phyloP scores from a whole-genome alignment of 2,113 vertebrate species.

The Phocoena sinus region DNA sequence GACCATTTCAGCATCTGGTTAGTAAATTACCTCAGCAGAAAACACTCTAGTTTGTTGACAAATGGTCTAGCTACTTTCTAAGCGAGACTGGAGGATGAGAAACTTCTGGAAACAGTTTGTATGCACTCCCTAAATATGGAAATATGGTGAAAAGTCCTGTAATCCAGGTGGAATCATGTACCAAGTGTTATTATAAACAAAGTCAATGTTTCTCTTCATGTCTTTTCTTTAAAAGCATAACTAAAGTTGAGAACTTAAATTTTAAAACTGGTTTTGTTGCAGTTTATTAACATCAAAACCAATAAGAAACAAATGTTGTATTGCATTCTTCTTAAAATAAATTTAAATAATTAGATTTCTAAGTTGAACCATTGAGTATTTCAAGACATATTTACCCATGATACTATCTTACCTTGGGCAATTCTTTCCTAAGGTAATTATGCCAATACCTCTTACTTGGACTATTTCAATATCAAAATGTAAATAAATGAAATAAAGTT shows the following conservation, averaged over 20 bases:
- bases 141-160: constrained; percentile 39
- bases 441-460: not conserved
- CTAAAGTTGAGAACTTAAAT: not conserved
- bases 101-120: constrained; percentile 60
- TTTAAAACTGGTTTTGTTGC: not conserved
- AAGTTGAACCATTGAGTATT: not conserved
- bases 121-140: constrained; percentile 28
- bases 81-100: constrained; percentile 52
- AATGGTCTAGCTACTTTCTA: constrained; percentile 73
- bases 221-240: constrained; percentile 13
- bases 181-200: constrained; percentile 33
- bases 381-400: not conserved
- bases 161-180: not conserved
- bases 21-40: constrained; percentile 70
- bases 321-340: not conserved
- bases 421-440: not conserved
- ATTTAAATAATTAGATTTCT: not conserved
- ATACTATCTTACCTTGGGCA: not conserved
- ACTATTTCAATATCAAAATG: not conserved
- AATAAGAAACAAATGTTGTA: not conserved
- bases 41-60: constrained; percentile 68
- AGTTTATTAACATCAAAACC: not conserved
- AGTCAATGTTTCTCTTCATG: not conserved
- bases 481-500: not conserved
- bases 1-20: constrained; percentile 54